Evolutionary conservation across 2,113 vertebrate species (phyloP).

Genomic region (Nyctibius bracteatus): DNA sequence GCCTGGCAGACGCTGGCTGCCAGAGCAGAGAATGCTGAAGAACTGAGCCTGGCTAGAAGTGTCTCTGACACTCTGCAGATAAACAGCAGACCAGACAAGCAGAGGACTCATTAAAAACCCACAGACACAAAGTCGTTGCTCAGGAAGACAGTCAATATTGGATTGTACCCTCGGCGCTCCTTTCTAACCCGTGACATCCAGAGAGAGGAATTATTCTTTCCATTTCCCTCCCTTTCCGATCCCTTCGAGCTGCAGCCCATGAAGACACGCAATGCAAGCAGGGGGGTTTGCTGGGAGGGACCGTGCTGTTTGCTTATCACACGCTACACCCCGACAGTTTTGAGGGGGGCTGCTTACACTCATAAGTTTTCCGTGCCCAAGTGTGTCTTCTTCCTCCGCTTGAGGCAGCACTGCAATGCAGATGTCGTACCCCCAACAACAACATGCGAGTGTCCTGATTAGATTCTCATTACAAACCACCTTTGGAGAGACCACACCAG

Average conservation of each 20-base stretch:
- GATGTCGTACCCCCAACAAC: background rate
- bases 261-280: background rate
- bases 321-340: background rate
- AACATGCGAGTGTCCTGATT: background rate
- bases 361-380: background rate
- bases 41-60: background rate
- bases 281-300: background rate
- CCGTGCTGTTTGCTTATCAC: background rate
- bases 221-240: background rate
- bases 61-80: background rate
- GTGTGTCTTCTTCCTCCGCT: background rate
- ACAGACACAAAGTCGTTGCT: background rate
- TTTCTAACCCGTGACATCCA: background rate
- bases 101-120: constrained; percentile 40
- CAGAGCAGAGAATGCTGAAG: background rate
- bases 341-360: background rate
- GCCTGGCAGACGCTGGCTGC: background rate
- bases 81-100: background rate
- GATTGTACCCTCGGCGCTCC: background rate
- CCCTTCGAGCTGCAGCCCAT: background rate
- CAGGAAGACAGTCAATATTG: background rate
- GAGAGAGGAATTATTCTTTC: background rate
- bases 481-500: background rate
- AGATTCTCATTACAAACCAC: background rate
- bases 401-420: constrained; percentile 49